phyloP scores from a whole-genome alignment of 2,888 invertebrate species.

The Cabera pusaria region DNA sequence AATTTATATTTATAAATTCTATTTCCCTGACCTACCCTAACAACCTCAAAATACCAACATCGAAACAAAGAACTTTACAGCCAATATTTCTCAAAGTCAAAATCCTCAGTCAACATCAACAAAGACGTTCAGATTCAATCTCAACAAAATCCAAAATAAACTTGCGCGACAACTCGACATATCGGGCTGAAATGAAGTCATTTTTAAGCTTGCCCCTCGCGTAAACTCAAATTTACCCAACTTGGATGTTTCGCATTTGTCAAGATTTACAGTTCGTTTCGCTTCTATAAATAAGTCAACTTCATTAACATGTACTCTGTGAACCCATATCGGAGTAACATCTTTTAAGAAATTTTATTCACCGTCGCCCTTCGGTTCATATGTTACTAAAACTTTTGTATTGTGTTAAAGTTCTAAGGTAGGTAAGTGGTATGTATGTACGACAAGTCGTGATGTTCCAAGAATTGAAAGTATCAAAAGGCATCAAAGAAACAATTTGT shows the following conservation, averaged over 20 bases:
- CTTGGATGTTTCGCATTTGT: slow-evolving; percentile 66
- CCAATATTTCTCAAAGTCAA: too few species aligned
- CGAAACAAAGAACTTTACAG: too few species aligned
- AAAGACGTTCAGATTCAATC: slow-evolving; percentile 38
- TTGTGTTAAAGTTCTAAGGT: slow-evolving; percentile 6
- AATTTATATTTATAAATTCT: too few species aligned
- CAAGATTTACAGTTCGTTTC: slow-evolving; percentile 51
- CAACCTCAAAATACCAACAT: too few species aligned
- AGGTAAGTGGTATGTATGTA: too few species aligned
- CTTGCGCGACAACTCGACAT: slow-evolving; percentile 46
- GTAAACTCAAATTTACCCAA: slow-evolving; percentile 34
- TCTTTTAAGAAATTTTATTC: too few species aligned
- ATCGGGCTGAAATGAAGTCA: slow-evolving; percentile 60
- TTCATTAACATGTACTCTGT: slow-evolving; percentile 5
- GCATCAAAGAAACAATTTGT: slow-evolving; percentile 28
- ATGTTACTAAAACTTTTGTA: too few species aligned
- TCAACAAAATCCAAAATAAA: slow-evolving; percentile 45
- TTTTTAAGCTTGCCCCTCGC: slow-evolving; percentile 61
- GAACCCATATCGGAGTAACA: slow-evolving; percentile 5
- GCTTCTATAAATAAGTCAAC: slow-evolving; percentile 27
- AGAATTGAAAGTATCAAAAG: slow-evolving; percentile 29
- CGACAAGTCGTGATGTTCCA: slow-evolving; percentile 23
- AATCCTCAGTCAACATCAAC: too few species aligned
- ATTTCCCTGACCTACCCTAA: too few species aligned
- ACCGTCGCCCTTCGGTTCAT: too few species aligned